phyloP scores from a whole-genome alignment of 2,888 invertebrate species.

The Coleophora flavipennella region DNA sequence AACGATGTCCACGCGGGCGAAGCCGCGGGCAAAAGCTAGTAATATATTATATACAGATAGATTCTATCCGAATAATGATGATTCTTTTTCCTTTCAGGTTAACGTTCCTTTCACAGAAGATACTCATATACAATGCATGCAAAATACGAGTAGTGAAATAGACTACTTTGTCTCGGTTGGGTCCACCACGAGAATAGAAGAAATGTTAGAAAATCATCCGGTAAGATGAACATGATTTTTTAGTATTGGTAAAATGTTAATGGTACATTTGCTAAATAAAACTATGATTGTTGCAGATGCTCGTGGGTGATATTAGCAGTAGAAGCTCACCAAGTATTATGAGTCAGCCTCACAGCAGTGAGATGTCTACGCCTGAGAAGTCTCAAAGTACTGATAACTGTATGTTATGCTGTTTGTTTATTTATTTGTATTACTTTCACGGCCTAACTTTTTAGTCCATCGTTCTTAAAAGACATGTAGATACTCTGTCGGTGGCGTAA shows the following conservation, averaged over 20 bases:
- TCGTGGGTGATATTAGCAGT: constrained; percentile 55
- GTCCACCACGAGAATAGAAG: constrained; percentile 62
- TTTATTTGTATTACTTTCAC: no score
- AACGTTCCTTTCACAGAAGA: constrained; percentile 79
- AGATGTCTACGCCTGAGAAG: constrained; percentile 61
- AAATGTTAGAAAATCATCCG: constrained; percentile 66
- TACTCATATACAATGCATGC: constrained; percentile 82
- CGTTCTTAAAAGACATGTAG: no score
- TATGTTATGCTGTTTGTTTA: constrained; percentile 17
- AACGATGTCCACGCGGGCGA: no score
- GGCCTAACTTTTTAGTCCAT: no score
- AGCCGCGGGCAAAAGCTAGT: no score
- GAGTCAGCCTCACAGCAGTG: constrained; percentile 52
- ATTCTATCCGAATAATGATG: no score
- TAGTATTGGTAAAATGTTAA: neutral
- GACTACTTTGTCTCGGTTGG: constrained; percentile 86
- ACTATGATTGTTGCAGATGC: constrained; percentile 42
- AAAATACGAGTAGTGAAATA: constrained; percentile 81
- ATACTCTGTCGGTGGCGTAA: no score
- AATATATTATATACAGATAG: no score
- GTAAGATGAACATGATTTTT: constrained; percentile 21
- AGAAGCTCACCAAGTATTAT: constrained; percentile 53
- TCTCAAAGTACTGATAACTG: constrained; percentile 45
- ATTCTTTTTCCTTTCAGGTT: constrained; percentile 54
- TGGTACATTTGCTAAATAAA: constrained; percentile 3